Evolutionary conservation across 2,888 invertebrate genomes (phyloP), one percentile per base, ranked within the genome.

Genomic region (Drosophila macrospina): DNA sequence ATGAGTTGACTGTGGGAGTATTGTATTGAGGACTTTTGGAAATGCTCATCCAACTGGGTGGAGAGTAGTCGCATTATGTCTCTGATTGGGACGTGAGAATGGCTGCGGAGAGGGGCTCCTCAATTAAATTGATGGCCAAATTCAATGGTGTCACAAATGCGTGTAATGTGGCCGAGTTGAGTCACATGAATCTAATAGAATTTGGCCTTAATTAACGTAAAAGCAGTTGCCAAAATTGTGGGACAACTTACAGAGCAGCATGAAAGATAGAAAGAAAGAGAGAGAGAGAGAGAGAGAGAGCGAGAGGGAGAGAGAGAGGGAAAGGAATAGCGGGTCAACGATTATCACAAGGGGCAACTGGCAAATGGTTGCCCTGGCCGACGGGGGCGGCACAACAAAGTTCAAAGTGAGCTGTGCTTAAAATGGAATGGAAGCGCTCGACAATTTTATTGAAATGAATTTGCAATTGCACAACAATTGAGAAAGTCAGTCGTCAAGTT

Each of bases 171-270:
- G 36, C 51, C 13, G 44, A 24, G 20, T 51, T 42, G 32, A 5
- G 2, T 7, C 47, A 15, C 4, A 41, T 15, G 47, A 42, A 30
- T 20, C 51, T 15, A 37, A 39, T 32, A 42, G 28, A 32, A 37
- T 48, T 34, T 24, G 57, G 6, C 51, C 56, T 74, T 75, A 74
- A 75, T 75, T 74, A 75, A 75, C 60, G 32, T 75, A 71, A 75
- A 59, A 75, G 74, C 74, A 50, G 34, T 62, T 61, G 44, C 45
- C 42, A 11, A 57, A 51, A 26, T 15, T 41, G 28, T 54, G 3
- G 13, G 28, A 11, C 36, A 59, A 32, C n/a, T n/a, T n/a, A n/a
- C n/a, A n/a, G n/a, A n/a, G n/a, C n/a, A n/a, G n/a, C n/a, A n/a
- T 6, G 26, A 26, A 5, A 26, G 26, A 26, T 26, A 26, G 26